A percentile compares a stretch with the other conserved stretches of the same genome.
phyloP scores from a whole-genome alignment of 2,797 vertebrate species.

The Nannoperca obscura region DNA sequence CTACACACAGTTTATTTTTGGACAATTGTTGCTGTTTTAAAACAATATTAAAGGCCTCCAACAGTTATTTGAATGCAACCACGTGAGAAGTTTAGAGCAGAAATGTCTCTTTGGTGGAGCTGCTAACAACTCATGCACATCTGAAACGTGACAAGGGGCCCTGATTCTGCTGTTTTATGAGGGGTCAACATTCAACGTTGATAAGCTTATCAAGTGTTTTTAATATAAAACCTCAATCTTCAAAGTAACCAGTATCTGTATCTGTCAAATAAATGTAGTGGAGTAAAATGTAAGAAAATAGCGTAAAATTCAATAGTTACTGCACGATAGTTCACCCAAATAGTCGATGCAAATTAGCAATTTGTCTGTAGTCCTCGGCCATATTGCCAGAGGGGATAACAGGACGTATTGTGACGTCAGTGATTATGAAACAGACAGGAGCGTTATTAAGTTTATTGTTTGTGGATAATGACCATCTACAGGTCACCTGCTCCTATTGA shows the following conservation, averaged over 20 bases:
- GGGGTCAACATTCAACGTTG: too few relatives aligned
- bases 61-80: neutral
- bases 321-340: neutral
- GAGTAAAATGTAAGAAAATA: neutral
- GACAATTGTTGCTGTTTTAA: neutral
- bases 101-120: neutral
- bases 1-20: neutral
- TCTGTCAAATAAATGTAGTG: neutral
- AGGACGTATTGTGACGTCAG: neutral
- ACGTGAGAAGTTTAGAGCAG: neutral
- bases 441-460: neutral
- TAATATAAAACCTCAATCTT: neutral
- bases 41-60: neutral
- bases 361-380: neutral
- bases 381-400: slow-evolving; percentile 2
- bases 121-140: neutral
- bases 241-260: neutral
- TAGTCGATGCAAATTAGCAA: slow-evolving; percentile 13
- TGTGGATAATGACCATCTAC: neutral
- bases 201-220: neutral
- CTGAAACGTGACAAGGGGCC: neutral
- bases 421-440: slow-evolving; percentile 10
- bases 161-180: neutral
- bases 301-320: neutral
- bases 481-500: neutral